Conservation (phyloP, 2,797 vertebrate genomes). For the Ataeniobius toweri region DNA sequence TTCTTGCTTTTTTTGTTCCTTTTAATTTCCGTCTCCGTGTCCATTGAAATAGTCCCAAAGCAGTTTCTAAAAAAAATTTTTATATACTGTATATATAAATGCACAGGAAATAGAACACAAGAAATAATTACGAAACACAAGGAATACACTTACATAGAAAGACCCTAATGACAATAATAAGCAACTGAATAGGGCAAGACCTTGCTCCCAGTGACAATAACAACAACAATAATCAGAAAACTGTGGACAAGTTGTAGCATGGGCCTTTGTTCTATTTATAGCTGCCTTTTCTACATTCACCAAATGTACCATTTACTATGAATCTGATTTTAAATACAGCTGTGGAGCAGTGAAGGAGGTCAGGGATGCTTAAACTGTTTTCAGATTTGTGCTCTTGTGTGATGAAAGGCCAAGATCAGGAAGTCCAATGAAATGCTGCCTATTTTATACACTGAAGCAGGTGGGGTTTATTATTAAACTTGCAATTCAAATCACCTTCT, state of each 20-base stretch:
- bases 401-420: neutral
- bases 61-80: too few species aligned
- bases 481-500: constrained; percentile 52
- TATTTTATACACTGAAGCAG: neutral
- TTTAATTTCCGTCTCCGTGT: too few species aligned
- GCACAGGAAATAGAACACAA: too few species aligned
- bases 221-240: neutral
- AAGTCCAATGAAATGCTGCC: neutral
- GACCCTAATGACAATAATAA: too few species aligned
- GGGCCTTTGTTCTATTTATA: neutral
- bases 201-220: neutral
- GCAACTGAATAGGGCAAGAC: neutral
- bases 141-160: too few species aligned
- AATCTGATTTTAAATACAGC: neutral
- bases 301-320: too few species aligned
- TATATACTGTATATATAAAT: too few species aligned
- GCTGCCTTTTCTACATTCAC: neutral
- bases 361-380: neutral
- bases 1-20: too few species aligned
- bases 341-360: neutral
- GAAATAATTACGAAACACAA: too few species aligned
- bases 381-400: neutral
- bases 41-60: too few species aligned
- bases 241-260: neutral
- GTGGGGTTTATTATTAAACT: neutral